A percentile compares a stretch with the other conserved stretches of the same genome.
phyloP scores from a whole-genome alignment of 2,113 vertebrate genomes.

The Suricata suricatta region DNA sequence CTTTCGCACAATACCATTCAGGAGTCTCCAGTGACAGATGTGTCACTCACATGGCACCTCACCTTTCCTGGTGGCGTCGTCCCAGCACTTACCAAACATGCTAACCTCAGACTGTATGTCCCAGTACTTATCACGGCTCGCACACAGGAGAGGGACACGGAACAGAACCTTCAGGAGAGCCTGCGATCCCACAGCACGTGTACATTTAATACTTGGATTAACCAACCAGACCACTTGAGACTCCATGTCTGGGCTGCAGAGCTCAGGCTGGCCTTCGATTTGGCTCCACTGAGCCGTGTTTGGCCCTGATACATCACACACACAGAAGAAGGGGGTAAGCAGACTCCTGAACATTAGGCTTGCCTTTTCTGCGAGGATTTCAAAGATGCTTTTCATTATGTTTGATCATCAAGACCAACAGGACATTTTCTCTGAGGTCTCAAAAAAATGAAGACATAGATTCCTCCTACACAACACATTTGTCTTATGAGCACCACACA shows the following conservation, averaged over 20 bases:
- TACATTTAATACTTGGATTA: neutral
- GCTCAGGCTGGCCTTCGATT: neutral
- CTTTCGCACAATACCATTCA: neutral
- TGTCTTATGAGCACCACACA: neutral
- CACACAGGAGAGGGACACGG: accelerated
- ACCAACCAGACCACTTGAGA: neutral
- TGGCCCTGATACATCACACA: accelerated
- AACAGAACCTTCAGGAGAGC: neutral
- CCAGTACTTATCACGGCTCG: neutral
- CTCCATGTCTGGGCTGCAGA: neutral
- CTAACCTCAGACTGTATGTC: neutral
- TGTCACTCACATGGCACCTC: neutral
- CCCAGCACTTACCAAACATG: neutral
- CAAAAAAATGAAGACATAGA: neutral
- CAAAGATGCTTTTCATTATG: neutral
- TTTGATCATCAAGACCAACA: neutral
- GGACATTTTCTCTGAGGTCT: neutral
- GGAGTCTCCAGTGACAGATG: neutral
- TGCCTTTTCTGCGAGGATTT: neutral
- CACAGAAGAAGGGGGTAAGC: accelerated
- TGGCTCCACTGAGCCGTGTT: neutral
- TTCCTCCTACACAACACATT: neutral
- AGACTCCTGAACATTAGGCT: neutral
- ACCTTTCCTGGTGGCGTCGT: neutral
- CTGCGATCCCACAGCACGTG: too few species aligned